Base-by-base conservation (phyloP, 1,140 invertebrate genomes). In the Pseudomyrmex dendroicus region DNA sequence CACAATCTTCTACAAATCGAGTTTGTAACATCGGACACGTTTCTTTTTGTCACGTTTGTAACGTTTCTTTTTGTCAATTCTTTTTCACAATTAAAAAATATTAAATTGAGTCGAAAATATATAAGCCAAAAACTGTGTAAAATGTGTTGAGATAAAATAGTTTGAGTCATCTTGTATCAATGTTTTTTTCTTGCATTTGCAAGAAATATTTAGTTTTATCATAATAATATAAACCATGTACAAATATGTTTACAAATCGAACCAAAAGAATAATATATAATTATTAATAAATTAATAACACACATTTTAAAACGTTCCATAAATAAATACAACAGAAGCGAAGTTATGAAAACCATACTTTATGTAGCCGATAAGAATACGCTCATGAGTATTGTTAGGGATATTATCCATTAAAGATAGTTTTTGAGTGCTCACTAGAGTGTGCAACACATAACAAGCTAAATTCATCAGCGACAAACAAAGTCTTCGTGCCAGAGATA, bases 11-110 rank as follows among this genome's bases (percentile, higher is more conserved):
- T 80, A 17, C 68, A 56, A 3, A 8, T 22, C 46, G 74, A 80
- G 73, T 78, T 88, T 68, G 62, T 70, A 83, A 85, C 67, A 67
- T 59, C 67, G 63, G 73, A 67, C 73, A 77, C 57, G 76, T 85
- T 88, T 73, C 86, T 64, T 22, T 68, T 62, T 52, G 52, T 67
- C 52, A 15, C n/a, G n/a, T n/a, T n/a, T n/a, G n/a, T n/a, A 85
- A 88, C 57, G 76, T 85, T 88, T 73, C 86, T 64, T 22, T 68
- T 62, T 52, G 52, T 67, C 52, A 15, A 61, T 59, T 10, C 15
- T 13, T 20, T 52, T 0, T 50, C 9, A 10, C 3, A 44, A n/a
- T 17, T 35, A 13, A 22, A 80, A 44, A 52, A 52, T 17, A 76
- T 10, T n/a, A 2, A 64, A 76, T 44, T 50, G 2, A 50, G 25